Base-by-base conservation (phyloP, 2,113 vertebrate species). In the Ptilonorhynchus violaceus region DNA sequence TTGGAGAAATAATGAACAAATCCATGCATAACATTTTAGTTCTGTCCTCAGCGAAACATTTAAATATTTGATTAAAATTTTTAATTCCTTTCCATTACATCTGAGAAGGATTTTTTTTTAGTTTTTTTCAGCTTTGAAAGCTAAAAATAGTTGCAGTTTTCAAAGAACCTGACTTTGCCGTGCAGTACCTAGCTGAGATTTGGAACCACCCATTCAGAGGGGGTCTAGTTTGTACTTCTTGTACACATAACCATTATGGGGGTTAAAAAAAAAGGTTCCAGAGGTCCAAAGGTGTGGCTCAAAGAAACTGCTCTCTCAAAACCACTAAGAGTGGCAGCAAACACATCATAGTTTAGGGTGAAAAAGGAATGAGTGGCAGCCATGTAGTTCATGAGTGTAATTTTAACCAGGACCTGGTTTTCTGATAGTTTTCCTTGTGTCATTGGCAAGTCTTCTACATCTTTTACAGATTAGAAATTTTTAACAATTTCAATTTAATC, bases 401-500 rank as follows among this genome's bases (percentile, higher is more conserved):
- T 68, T 77, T 70, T 77, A 63, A 83, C 10, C 8, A 77, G 50
- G 41, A 30, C 3, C 3, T 30, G 2, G 5, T 74, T 92, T 81
- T 46, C 20, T 66, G 25, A 41, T 12, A 22, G 52, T 44, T 73
- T 76, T 74, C 56, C 18, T 22, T 52, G 8, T 17, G 11, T 21
- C 12, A 46, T 25, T 56, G 31, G 35, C 17, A 92, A 72, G 18
- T 7, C 47, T 39, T 49, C 8, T 56, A 31, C 7, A 23, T 50
- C 19, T 94, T 69, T 67, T 70, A 52, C 25, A 79, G 22, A 33
- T 55, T 44, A 66, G 63, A 25, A 60, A 33, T 67, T 94, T 83
- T 91, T 78, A 67, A 44, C 20, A 79, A 79, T 84, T 93, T 59
- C 19, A n/a, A 52, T 93, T 93, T 85, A 52, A 39, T 85, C 17